Percentiles rank a stretch among this genome's conserved stretches.
These are phyloP conservation scores for Darevskia nairensis DNA, from an alignment of 2,797 vertebrate genomes.

Conservation along the genomic window DNA sequence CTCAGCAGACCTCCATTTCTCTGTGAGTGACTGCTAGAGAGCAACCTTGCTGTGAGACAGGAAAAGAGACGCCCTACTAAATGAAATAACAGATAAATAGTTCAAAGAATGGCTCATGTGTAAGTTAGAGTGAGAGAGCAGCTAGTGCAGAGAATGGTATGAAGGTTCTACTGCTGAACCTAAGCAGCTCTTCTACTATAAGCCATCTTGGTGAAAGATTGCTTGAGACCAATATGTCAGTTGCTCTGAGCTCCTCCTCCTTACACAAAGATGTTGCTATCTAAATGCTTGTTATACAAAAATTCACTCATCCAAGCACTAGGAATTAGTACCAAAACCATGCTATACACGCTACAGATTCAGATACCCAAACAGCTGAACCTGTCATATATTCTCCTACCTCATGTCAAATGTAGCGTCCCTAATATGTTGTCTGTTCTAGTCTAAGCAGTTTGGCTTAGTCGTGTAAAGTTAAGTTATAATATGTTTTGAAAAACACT, in stretches of 20 bases:
- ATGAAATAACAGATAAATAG: conserved; percentile 33
- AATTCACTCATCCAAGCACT: no score
- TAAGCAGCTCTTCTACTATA: background rate
- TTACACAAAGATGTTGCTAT: no score
- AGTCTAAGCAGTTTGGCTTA: background rate
- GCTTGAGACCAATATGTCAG: background rate
- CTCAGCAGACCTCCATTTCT: conserved; percentile 33
- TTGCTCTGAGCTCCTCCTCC: background rate
- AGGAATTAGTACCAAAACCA: no score
- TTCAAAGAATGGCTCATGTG: conserved; percentile 40
- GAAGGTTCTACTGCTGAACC: background rate
- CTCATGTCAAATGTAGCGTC: background rate
- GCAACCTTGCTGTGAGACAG: conserved; percentile 4
- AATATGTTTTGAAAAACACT: background rate
- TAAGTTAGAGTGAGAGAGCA: background rate
- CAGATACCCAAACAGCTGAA: no score
- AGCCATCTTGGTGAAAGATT: background rate
- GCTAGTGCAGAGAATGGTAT: conserved; percentile 12
- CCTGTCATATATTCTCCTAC: background rate
- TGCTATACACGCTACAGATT: no score
- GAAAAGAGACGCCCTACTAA: conserved; percentile 43
- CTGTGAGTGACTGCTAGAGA: background rate
- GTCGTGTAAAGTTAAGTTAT: background rate
- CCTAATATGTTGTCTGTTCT: background rate
- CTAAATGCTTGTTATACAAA: no score